Base-by-base conservation (phyloP, 2,113 vertebrate genomes). In the Mesembrinibis cayennensis region DNA sequence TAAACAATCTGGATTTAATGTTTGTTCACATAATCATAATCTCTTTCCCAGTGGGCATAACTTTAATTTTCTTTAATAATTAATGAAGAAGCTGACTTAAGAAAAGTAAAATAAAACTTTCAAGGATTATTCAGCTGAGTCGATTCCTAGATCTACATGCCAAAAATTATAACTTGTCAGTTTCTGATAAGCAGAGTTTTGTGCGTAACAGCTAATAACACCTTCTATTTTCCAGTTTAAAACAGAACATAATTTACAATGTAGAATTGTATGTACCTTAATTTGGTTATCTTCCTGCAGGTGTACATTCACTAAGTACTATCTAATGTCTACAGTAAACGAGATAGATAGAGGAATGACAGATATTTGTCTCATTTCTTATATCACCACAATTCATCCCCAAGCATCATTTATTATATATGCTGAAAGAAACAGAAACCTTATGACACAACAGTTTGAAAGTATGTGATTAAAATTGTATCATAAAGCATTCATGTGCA, bases 41-140 rank as follows among this genome's bases (percentile, higher is more conserved):
- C 30, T 50, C 16, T 77, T 77, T 95, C 63, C 49, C 67, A 55
- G 5, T 38, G 20, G 55, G 12, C 7, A 53, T 53, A 78, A 58
- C 9, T 66, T 93, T 77, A 85, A 72, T 80, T 94, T 87, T 53
- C 34, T 88, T 77, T 66, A 93, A 90, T 62, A 94, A 90, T 73
- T 90, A 90, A 81, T 63, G 27, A 81, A 81, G 52, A 59, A 66
- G 7, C 4, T 59, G 63, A 40, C 10, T 77, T 83, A 30, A 77
- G 23, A 47, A 79, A 91, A 94, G 44, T 17, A 38, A 89, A 74
- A 81, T 23, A 38, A 78, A 93, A 58, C 6, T 3, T 82, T 36
- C 20, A 89, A 78, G 7, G 17, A 47, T 67, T 6, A 56, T 62
- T 84, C 50, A 50, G 10, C 26, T 70, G 77, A 69, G 58, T 36